These are phyloP conservation scores for Megalops atlanticus DNA, from an alignment of 2,113 vertebrate species.

Conservation along the genomic window DNA sequence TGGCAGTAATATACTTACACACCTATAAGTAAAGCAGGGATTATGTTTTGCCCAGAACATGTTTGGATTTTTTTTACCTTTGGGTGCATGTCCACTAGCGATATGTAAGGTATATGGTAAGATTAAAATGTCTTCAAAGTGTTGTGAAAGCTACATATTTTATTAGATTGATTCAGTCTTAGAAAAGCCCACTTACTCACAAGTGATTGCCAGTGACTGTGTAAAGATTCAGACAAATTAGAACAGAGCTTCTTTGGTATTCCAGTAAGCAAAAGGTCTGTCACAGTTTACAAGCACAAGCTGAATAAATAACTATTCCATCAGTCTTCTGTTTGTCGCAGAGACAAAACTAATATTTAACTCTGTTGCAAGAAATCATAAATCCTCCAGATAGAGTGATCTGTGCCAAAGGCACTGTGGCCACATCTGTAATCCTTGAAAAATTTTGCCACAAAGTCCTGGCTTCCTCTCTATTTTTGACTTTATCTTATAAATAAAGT, in stretches of 20 bases:
- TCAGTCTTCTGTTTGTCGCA: conserved; percentile 53
- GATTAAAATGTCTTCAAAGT: no score
- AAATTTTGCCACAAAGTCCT: conserved; percentile 41
- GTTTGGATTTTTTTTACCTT: no score
- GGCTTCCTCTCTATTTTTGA: no score
- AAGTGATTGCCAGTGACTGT: conserved; percentile 62
- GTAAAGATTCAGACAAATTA: conserved; percentile 55
- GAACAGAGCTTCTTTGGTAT: conserved; percentile 41
- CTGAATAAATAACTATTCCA: conserved; percentile 67
- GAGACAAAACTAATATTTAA: conserved; percentile 45
- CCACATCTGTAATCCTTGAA: neutral
- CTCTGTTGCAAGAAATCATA: conserved; percentile 41
- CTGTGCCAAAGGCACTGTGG: neutral
- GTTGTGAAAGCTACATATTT: no score
- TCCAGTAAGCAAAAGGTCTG: conserved; percentile 56
- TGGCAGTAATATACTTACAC: neutral
- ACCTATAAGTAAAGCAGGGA: no score
- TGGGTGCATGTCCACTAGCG: no score
- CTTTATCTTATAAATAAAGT: no score
- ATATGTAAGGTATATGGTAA: no score
- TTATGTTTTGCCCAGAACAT: no score
- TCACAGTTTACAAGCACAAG: conserved; percentile 50
- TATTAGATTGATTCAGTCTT: no score
- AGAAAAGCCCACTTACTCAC: no score
- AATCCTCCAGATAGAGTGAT: conserved; percentile 1